Base-by-base conservation (phyloP, 2,888 invertebrate species). In the Melitaea athalia region DNA sequence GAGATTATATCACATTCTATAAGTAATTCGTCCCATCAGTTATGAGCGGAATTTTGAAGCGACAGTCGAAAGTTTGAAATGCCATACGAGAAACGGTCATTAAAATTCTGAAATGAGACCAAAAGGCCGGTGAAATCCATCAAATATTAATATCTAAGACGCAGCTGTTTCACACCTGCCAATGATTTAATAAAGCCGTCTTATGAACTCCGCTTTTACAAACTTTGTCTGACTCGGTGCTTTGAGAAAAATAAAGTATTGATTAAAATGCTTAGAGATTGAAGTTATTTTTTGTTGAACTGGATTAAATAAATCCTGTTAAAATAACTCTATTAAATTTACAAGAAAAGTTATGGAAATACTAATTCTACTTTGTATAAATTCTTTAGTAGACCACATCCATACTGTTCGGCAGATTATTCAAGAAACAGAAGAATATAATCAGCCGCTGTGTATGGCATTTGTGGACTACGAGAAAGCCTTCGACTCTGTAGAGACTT, bases 111-210 rank as follows among this genome's bases (percentile, higher is more conserved):
- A 77, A 78, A 79, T 77, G 76, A 73, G 68, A 73, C 74, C 77
- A 78, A 78, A 81, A 82, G 82, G 83, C 79, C 74, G 76, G 78
- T 75, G 76, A 68, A 33, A 86, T 85, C 84, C 86, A 85, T 87
- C 82, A 86, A 82, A 87, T 86, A 89, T 88, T 89, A 89, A 89
- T 88, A 89, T 86, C 84, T 72, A 78, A 82, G 82, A 80, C 86
- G 88, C 91, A 88, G 88, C 85, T 88, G 87, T 77, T 85, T 81
- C 79, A 82, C 87, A 89, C 87, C 89, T 88, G 88, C 82, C 84
- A 85, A 85, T 86, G 82, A 80, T 81, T 85, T 86, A 88, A 89
- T 89, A 89, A 88, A 88, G 86, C 82, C 82, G 84, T 82, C 85
- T 89, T 88, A 88, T 88, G 83, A 89, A 86, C 86, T 88, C 85